Base-by-base conservation (phyloP, 2,888 invertebrate species). In the Apeira syringaria region DNA sequence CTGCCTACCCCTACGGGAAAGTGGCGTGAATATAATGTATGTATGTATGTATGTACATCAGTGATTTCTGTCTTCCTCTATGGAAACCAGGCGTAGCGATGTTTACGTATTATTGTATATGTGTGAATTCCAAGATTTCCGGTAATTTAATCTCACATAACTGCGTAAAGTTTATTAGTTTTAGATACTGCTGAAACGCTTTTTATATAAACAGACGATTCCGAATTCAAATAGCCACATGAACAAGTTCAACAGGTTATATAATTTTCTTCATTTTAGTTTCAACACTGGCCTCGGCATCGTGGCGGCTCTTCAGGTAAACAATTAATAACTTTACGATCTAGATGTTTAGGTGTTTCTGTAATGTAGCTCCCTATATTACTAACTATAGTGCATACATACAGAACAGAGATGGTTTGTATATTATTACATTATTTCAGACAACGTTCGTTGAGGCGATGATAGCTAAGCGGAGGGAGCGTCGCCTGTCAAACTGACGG, bases 141-240 rank as follows among this genome's bases (percentile, higher is more conserved):
- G 41, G 26, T 35, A 35, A 49, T 31, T 27, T 32, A 44, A 52
- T 38, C 31, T 9, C 27, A 39, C 34, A 46, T 29, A 50, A 44
- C 29, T 38, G n/a, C 5, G 10, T 5, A 10, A 20, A 45, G 49
- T 52, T 52, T 50, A 52, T 55, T 45, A 42, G 20, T 41, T 41
- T 42, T 26, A 36, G 22, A 46, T 9, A 43, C 40, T 37, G 26
- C 13, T 40, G 31, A 31, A 34, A 25, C 26, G 48, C 46, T 47
- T 42, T 9, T 9, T 9, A 24, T 9, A 48, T 28, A 43, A 39
- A 35, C 51, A 41, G 31, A 24, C 45, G 47, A 33, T 50, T 44
- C 35, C 22, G 28, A 43, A 42, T 33, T 13, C 34, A 47, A 47
- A 41, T 33, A 42, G 35, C 15, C 30, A 24, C 28, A 12, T 30